phyloP scores from a whole-genome alignment of 30 jellyfish, hydroid and myxozoan species.

The Clytia hemisphaerica region DNA sequence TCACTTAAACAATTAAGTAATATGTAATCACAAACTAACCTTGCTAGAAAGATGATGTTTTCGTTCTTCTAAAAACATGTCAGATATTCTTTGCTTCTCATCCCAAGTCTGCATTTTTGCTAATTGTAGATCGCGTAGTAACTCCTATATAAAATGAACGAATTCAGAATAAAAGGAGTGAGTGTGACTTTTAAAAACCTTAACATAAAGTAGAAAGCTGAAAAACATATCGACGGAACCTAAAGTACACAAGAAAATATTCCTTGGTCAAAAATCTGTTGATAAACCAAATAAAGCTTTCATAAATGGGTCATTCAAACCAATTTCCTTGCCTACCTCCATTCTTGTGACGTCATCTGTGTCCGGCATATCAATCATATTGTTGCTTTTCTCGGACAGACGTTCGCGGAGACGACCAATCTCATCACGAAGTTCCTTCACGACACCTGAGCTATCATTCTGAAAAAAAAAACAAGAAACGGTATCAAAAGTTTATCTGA shows the following conservation, averaged over 20 bases:
- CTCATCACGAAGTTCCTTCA: constrained; percentile 64
- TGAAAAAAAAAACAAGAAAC: constrained; percentile 11
- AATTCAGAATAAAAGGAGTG: too few species aligned
- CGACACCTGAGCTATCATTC: constrained; percentile 63
- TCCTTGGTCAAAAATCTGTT: too few species aligned
- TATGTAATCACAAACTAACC: constrained; percentile 1
- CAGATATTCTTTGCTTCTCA: constrained; percentile 84
- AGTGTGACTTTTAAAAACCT: too few species aligned
- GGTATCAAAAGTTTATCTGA: too few species aligned
- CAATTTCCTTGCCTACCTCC: constrained; percentile 23
- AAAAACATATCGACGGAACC: too few species aligned
- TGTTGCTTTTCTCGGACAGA: constrained; percentile 42
- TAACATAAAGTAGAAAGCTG: too few species aligned
- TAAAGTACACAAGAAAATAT: too few species aligned
- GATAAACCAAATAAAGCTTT: too few species aligned
- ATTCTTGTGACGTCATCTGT: constrained; percentile 60
- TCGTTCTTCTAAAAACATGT: constrained; percentile 77
- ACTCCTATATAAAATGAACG: too few species aligned
- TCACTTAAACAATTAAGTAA: too few species aligned
- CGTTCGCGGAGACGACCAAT: constrained; percentile 67
- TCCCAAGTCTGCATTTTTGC: constrained; percentile 89
- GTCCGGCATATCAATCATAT: constrained; percentile 53
- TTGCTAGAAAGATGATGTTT: constrained; percentile 78
- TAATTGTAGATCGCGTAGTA: constrained; percentile 71
- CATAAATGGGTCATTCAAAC: neutral